phyloP scores from a whole-genome alignment of 2,113 vertebrate species.

The Ageneiosus marmoratus region DNA sequence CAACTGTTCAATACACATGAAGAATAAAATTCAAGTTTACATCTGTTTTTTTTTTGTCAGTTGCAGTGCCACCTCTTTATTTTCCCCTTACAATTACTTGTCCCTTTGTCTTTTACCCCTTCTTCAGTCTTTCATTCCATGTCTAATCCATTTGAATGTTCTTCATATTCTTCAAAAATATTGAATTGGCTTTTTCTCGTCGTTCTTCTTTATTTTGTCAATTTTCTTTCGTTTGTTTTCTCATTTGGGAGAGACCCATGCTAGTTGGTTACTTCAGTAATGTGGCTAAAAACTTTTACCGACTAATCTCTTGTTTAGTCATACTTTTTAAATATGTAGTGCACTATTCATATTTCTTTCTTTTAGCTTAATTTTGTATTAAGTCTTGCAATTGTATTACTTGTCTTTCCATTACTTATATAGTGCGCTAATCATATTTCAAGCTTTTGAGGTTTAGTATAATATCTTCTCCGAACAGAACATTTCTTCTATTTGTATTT shows the following conservation, averaged over 20 bases:
- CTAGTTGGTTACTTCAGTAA: slow-evolving; percentile 19
- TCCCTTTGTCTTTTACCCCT: slow-evolving; percentile 1
- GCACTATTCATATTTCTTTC: slow-evolving; percentile 29
- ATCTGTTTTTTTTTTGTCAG: slow-evolving; percentile 56
- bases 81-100: slow-evolving; percentile 53
- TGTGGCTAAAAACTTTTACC: slow-evolving; percentile 36
- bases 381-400: slow-evolving; percentile 39
- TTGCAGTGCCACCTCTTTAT: slow-evolving; percentile 66
- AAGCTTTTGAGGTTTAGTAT: slow-evolving; percentile 29
- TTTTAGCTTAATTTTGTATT: slow-evolving; percentile 28
- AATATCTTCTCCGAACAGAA: slow-evolving; percentile 3
- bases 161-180: neutral
- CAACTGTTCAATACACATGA: slow-evolving; percentile 66
- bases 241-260: slow-evolving; percentile 16
- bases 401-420: slow-evolving; percentile 18
- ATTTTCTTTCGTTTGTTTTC: neutral
- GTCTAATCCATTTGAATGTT: slow-evolving; percentile 1
- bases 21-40: slow-evolving; percentile 77
- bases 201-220: slow-evolving; percentile 48
- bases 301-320: neutral
- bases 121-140: neutral
- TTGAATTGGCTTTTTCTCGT: neutral
- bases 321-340: slow-evolving; percentile 29
- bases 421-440: slow-evolving; percentile 21
- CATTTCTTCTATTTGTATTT: neutral